These are phyloP conservation scores for Calycopis cecrops DNA, from an alignment of 1,140 invertebrate species.

Conservation along the genomic window DNA sequence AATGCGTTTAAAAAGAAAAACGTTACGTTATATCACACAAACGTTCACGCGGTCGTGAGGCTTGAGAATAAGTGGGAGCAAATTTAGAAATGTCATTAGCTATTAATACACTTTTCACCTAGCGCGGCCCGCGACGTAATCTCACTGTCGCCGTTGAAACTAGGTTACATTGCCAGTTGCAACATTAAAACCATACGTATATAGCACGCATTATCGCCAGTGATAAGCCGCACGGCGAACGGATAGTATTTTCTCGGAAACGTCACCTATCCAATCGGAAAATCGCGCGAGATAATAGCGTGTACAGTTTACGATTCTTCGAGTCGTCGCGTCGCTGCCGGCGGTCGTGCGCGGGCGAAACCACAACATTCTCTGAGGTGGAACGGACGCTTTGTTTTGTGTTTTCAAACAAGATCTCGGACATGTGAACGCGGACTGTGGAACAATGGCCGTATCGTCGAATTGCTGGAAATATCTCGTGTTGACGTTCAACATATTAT, in stretches of 20 bases:
- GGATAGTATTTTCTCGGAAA: conserved; percentile 48
- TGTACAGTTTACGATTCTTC: conserved; percentile 53
- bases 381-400: conserved; percentile 65
- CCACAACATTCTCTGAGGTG: conserved; percentile 60
- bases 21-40: too few relatives aligned
- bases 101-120: conserved; percentile 39
- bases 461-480: conserved; percentile 73
- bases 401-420: conserved; percentile 49
- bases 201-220: conserved; percentile 9
- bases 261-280: conserved; percentile 21
- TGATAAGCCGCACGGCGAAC: conserved; percentile 43
- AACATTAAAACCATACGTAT: conserved; percentile 21
- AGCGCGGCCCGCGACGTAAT: conserved; percentile 34
- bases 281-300: conserved; percentile 29
- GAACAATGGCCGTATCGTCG: conserved; percentile 63
- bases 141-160: conserved; percentile 37
- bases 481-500: conserved; percentile 65
- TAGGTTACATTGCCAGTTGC: conserved; percentile 49
- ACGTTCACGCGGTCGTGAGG: neutral
- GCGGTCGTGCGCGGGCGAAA: conserved; percentile 42
- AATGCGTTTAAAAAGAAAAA: too few relatives aligned
- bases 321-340: conserved; percentile 39
- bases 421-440: conserved; percentile 53
- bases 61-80: conserved; percentile 22
- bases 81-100: conserved; percentile 48